Evolutionary conservation across 37 sponge, comb jelly and placozoan species (phyloP), one percentile per base, ranked within the genome.

Genomic region (Halichondria panicea): DNA sequence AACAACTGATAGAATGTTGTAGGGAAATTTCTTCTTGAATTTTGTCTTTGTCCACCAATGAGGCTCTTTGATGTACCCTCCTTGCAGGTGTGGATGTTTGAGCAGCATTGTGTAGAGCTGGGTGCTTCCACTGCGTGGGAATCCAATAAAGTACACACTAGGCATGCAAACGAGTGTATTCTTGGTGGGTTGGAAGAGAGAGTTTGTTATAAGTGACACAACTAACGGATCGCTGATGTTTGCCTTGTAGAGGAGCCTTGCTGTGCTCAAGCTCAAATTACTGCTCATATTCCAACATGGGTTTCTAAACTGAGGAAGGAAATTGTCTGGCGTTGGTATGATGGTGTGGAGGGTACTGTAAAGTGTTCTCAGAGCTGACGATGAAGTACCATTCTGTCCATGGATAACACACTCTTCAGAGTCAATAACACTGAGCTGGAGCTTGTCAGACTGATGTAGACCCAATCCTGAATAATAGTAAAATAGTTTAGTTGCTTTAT

Each of bases 51-150:
- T 78, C 80, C 80, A 84, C 84, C 85, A 89, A 32, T 78, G 78
- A 24, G 76, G 71, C 38, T 89, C 89, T 69, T 89, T 89, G 39
- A 63, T 72, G 42, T 31, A 69, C 12, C 75, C 75, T 8, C 59
- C 52, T 22, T 46, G 63, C 25, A 84, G 33, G 1, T 84, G 37
- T 0, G 79, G 84, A 39, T 84, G 79, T 1, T 28, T 6, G 0
- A 38, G 79, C 55, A 89, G 24, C 73, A 89, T 77, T 8, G 68
- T 22, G 63, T 83, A 83, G 15, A 89, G 56, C 65, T 67, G 73
- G 19, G 80, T 78, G 56, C 84, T 78, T 12, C 89, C 89, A 35
- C 80, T 79, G 37, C 79, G 78, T 36, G 89, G 84, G 61, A 83
- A 89, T 4, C 89, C 89, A 22, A 79, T 64, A 15, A 89, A 62